Evolutionary conservation across 2,113 vertebrate species (phyloP).

Genomic region (Hipposideros armiger): DNA sequence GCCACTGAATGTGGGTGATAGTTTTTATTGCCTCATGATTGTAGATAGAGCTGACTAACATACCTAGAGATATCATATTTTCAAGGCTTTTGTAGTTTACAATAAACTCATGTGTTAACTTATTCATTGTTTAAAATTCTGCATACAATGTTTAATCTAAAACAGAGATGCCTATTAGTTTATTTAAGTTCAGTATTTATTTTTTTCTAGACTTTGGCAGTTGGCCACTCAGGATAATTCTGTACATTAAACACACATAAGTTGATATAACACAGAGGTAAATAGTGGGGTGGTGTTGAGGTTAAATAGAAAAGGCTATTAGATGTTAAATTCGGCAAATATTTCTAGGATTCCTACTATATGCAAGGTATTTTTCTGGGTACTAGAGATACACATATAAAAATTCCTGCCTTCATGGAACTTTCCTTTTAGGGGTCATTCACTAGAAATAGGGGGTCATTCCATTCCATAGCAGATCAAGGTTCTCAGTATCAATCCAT

Average conservation of each 20-base stretch:
- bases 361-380: not conserved
- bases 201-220: not conserved
- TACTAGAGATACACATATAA: not conserved
- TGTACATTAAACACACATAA: not conserved
- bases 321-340: not conserved
- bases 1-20: not conserved
- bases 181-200: not conserved
- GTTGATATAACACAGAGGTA: not conserved
- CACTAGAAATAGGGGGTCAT: not conserved
- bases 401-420: not conserved
- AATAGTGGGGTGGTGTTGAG: not conserved
- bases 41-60: not conserved
- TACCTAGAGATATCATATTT: not conserved
- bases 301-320: not conserved
- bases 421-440: not conserved
- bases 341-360: not conserved
- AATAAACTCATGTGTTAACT: conserved; percentile 30
- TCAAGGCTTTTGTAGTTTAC: not conserved
- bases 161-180: not conserved
- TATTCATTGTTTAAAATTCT: conserved; percentile 12
- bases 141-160: not conserved
- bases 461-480: not conserved
- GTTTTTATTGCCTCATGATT: not conserved
- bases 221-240: not conserved
- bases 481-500: not conserved